Percentiles rank a stretch among this genome's conserved stretches.
Conservation (phyloP, 2,797 vertebrate genomes). For the Euthynnus affinis region DNA sequence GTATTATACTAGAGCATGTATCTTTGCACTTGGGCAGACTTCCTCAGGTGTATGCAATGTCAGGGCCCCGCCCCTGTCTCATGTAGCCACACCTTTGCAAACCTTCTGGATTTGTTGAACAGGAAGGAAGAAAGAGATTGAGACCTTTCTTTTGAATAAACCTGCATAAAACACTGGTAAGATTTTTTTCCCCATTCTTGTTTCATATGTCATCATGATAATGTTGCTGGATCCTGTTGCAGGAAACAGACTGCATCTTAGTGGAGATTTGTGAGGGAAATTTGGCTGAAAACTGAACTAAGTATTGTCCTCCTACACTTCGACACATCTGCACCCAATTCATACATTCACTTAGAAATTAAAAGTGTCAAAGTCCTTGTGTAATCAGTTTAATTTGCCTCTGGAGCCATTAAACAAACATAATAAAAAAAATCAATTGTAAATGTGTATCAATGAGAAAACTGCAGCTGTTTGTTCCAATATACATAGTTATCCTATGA, state of each 20-base stretch:
- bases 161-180: neutral
- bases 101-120: too few species aligned
- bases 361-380: slow-evolving; percentile 2
- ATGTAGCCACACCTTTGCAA: too few species aligned
- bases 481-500: neutral
- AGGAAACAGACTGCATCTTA: neutral
- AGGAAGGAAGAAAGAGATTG: too few species aligned
- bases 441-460: neutral
- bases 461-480: neutral
- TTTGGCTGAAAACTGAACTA: neutral
- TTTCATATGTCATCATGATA: neutral
- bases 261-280: neutral
- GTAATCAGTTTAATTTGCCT: slow-evolving; percentile 28
- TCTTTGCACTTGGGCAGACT: too few species aligned
- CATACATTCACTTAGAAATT: slow-evolving; percentile 5
- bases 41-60: too few species aligned
- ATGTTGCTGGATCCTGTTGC: neutral
- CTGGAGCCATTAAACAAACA: slow-evolving; percentile 17
- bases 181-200: neutral
- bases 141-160: neutral
- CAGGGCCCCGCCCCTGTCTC: too few species aligned
- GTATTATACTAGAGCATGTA: too few species aligned
- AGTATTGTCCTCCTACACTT: neutral
- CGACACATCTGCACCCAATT: neutral
- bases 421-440: neutral